Conservation (phyloP, 2,888 invertebrate genomes). For the Poecilobothrus nobilitatus region DNA sequence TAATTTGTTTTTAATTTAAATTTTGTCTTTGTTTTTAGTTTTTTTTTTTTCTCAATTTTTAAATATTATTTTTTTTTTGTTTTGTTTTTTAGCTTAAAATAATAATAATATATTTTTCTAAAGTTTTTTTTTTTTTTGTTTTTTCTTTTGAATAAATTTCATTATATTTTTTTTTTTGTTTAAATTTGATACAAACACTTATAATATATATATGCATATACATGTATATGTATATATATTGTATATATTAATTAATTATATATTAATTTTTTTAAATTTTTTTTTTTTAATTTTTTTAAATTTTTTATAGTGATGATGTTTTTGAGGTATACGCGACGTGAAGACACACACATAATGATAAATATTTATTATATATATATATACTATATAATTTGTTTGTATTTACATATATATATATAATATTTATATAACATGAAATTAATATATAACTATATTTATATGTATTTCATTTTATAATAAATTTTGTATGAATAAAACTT, state of each 20-base stretch:
- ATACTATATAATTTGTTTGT: not conserved
- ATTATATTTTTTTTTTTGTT: not conserved
- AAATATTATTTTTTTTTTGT: not conserved
- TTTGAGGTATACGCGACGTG: conserved; percentile 51
- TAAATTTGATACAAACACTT: not conserved
- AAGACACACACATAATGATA: conserved; percentile 43
- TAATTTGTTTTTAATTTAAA: not conserved
- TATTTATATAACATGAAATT: conserved; percentile 18
- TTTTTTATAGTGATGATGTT: conserved; percentile 26
- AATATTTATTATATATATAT: conserved; percentile 11
- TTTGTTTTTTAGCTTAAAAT: not conserved
- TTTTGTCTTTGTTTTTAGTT: not conserved
- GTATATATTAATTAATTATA: conserved; percentile 18
- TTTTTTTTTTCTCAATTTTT: not conserved
- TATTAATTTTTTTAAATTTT: conserved; percentile 17
- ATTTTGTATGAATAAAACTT: conserved; percentile 14
- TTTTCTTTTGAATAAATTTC: not conserved
- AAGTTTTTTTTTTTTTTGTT: conserved; percentile 3
- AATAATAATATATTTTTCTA: conserved; percentile 5
- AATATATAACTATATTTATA: not conserved
- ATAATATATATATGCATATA: not conserved
- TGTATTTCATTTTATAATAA: no score
- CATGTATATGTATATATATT: no score
- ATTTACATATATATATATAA: conserved; percentile 17
- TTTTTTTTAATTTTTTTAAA: conserved; percentile 17